A percentile compares a stretch with the other conserved stretches of the same genome.
Conservation (phyloP, 2,113 vertebrate genomes). For the Psilopogon haemacephalus region DNA sequence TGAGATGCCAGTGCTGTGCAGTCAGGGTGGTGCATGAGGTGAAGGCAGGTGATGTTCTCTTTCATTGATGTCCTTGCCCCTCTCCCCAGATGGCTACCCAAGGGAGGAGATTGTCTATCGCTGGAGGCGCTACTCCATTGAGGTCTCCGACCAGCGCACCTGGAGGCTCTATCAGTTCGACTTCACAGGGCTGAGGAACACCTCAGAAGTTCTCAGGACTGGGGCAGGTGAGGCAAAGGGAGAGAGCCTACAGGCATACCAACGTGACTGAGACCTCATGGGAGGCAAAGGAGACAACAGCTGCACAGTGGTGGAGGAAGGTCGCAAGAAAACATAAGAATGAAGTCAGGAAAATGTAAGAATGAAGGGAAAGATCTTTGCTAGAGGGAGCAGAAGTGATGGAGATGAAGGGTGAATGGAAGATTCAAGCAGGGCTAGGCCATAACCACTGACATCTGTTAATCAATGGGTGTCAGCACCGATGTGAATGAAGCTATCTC, state of each 20-base stretch:
- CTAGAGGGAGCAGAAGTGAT: neutral
- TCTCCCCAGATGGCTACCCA: conserved; percentile 76
- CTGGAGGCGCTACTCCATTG: conserved; percentile 77
- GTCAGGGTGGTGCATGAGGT: neutral
- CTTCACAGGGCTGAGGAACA: conserved; percentile 78
- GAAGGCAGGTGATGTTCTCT: fast-evolving
- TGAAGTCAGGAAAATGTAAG: neutral
- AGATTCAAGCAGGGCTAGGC: neutral
- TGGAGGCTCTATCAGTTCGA: conserved; percentile 84
- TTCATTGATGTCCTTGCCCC: neutral
- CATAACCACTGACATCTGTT: neutral
- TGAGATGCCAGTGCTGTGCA: neutral
- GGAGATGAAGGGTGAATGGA: neutral
- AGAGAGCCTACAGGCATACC: neutral
- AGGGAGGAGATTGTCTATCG: conserved; percentile 75
- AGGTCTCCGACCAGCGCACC: conserved; percentile 75
- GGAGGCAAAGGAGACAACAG: neutral
- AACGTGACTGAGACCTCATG: fast-evolving
- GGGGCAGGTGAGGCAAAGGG: conserved; percentile 68
- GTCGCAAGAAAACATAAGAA: no score
- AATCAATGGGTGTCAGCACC: neutral
- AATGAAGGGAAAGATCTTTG: neutral
- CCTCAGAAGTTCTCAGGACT: conserved; percentile 71
- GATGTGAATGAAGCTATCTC: neutral
- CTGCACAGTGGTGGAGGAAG: neutral